Evolutionary conservation across 2,797 vertebrate genomes (phyloP).

Genomic region (Phrynocephalus guinanensis): DNA sequence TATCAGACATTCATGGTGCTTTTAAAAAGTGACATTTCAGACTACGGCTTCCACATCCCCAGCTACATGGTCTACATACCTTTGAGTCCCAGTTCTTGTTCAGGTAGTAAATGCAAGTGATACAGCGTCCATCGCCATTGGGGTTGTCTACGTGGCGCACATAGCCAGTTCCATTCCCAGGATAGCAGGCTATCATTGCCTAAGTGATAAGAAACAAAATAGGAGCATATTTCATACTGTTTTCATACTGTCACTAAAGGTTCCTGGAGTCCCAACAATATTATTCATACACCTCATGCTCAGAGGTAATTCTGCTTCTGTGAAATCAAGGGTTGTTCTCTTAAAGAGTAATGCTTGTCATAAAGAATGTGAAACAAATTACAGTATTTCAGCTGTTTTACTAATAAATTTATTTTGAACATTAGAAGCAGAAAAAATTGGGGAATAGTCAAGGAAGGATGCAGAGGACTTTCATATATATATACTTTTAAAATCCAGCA

Average conservation of each 20-base stretch:
- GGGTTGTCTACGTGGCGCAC: slow-evolving; percentile 97
- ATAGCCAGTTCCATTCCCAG: slow-evolving; percentile 94
- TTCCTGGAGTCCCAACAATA: not conserved
- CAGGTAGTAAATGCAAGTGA: slow-evolving; percentile 98
- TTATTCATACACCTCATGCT: not conserved
- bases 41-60: not conserved
- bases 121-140: slow-evolving; percentile 90
- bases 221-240: slow-evolving; percentile 1
- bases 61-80: slow-evolving; percentile 72
- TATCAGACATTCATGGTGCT: slow-evolving; percentile 13
- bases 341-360: slow-evolving; percentile 13
- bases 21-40: no score
- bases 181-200: slow-evolving; percentile 98
- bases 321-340: slow-evolving; percentile 22
- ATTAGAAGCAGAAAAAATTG: not conserved
- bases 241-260: slow-evolving; percentile 25
- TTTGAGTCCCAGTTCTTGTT: slow-evolving; percentile 95
- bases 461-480: not conserved
- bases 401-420: not conserved
- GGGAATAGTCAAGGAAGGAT: not conserved
- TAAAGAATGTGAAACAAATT: slow-evolving; percentile 12
- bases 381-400: not conserved
- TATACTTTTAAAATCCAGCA: not conserved
- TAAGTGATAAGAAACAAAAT: slow-evolving; percentile 63
- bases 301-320: not conserved